A percentile compares a stretch with the other conserved stretches of the same genome.
Evolutionary conservation across 2,113 vertebrate species (phyloP).

Genomic region (Mustela lutreola): DNA sequence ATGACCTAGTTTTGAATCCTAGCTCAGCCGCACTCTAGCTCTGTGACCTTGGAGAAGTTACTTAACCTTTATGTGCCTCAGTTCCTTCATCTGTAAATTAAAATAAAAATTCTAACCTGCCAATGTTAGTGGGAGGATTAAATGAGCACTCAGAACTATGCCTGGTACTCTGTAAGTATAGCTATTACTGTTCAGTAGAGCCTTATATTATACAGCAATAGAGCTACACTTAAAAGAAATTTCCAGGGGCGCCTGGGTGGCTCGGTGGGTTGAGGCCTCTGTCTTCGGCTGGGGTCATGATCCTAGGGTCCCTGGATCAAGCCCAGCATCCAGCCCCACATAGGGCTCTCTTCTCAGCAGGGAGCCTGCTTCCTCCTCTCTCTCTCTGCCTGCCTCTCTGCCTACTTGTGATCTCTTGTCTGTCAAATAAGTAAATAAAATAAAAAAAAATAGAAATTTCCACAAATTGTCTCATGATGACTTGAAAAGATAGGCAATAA

Average conservation of each 20-base stretch:
- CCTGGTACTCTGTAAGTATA: neutral
- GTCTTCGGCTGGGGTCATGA: too few relatives aligned
- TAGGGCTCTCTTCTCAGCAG: too few relatives aligned
- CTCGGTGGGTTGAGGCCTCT: too few relatives aligned
- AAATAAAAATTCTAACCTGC: slow-evolving; percentile 15
- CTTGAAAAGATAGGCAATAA: neutral
- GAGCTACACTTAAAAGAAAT: slow-evolving; percentile 48
- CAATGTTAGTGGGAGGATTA: neutral
- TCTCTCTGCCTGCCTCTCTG: too few relatives aligned
- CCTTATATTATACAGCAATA: neutral
- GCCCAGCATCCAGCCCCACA: too few relatives aligned
- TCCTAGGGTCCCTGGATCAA: too few relatives aligned
- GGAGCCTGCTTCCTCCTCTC: too few relatives aligned
- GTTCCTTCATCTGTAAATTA: slow-evolving; percentile 10
- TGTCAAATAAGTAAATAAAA: too few relatives aligned
- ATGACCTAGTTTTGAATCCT: neutral
- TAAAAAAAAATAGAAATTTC: slow-evolving; percentile 28
- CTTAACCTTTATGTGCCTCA: neutral
- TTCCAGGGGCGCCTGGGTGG: neutral
- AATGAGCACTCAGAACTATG: neutral
- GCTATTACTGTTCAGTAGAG: neutral
- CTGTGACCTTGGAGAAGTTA: neutral
- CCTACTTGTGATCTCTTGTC: too few relatives aligned
- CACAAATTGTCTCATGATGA: neutral
- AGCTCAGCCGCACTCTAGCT: neutral